phyloP scores from a whole-genome alignment of 2,797 vertebrate species.

The Sciurus vulgaris region DNA sequence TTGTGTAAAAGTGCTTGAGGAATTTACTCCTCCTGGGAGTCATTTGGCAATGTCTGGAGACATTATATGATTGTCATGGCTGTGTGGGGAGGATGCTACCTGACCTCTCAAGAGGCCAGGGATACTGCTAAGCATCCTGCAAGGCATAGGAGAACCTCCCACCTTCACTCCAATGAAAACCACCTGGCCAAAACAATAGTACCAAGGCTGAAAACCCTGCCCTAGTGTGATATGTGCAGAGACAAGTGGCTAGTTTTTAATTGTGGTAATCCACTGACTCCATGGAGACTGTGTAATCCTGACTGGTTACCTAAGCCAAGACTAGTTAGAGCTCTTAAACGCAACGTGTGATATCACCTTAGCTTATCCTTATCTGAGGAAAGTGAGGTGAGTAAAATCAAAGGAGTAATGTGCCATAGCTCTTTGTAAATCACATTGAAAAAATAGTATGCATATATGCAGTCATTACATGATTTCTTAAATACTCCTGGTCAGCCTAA shows the following conservation, averaged over 20 bases:
- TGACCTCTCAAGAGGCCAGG: neutral
- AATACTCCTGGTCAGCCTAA: neutral
- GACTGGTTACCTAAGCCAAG: neutral
- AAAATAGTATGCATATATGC: neutral
- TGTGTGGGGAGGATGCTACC: neutral
- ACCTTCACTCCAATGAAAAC: neutral
- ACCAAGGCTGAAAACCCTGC: neutral
- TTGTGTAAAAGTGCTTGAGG: constrained; percentile 44
- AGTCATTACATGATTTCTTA: neutral
- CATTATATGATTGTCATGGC: neutral
- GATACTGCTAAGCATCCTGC: neutral
- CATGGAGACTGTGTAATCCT: accelerated
- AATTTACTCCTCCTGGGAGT: neutral
- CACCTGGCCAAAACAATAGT: neutral
- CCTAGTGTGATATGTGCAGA: neutral
- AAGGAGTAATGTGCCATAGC: neutral
- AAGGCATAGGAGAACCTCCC: neutral
- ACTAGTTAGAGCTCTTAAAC: neutral
- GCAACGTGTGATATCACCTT: neutral
- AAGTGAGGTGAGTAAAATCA: neutral
- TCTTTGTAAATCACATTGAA: neutral
- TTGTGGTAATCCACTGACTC: neutral
- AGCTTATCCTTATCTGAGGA: neutral
- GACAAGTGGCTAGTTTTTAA: neutral
- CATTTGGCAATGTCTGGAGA: neutral